A percentile compares a stretch with the other conserved stretches of the same genome.
Evolutionary conservation across 2,113 vertebrate species (phyloP).

Genomic region (Rhinogobius similis): DNA sequence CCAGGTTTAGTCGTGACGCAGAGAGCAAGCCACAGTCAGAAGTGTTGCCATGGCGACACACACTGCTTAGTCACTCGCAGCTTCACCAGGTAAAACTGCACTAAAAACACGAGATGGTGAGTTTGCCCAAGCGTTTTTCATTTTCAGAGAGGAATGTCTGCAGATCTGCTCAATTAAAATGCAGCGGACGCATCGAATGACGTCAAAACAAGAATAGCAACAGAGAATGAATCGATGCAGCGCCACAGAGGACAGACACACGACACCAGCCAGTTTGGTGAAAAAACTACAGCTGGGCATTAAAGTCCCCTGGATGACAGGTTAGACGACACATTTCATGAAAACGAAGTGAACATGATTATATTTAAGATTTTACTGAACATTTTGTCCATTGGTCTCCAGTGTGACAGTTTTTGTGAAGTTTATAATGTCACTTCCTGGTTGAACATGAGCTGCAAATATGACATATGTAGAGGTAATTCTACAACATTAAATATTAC

Average conservation of each 20-base stretch:
- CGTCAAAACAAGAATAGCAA: background rate
- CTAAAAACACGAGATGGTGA: background rate
- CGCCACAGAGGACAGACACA: background rate
- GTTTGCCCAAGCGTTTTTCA: background rate
- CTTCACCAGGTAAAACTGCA: background rate
- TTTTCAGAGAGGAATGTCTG: background rate
- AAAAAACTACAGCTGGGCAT: too few species aligned
- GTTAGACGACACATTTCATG: too few species aligned
- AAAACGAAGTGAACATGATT: too few species aligned
- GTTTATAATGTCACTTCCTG: too few species aligned
- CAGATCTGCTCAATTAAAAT: background rate
- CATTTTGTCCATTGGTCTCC: too few species aligned
- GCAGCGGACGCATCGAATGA: background rate
- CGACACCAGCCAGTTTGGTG: background rate
- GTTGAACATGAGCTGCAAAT: too few species aligned
- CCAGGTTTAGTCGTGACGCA: background rate
- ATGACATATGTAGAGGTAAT: too few species aligned
- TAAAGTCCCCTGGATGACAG: too few species aligned
- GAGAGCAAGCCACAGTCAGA: background rate
- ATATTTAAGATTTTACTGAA: too few species aligned
- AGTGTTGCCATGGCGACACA: background rate
- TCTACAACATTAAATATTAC: too few species aligned
- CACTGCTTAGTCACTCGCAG: slow-evolving; percentile 41
- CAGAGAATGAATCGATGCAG: background rate
- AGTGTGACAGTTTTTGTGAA: too few species aligned